Conservation (phyloP, 2,113 vertebrate species). For the Chamaetylas fuelleborni region DNA sequence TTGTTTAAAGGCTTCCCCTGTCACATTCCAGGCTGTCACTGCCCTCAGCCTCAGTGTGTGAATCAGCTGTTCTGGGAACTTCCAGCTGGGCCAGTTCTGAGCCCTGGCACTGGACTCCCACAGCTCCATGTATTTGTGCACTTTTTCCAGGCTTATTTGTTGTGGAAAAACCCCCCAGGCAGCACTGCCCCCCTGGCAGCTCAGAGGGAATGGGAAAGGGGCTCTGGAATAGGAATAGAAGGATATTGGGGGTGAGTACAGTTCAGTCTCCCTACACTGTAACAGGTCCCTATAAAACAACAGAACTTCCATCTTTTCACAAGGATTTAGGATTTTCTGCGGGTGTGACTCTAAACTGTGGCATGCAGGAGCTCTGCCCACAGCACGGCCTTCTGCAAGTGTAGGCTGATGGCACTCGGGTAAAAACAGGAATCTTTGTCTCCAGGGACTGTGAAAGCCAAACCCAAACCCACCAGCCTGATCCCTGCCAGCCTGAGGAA, state of each 20-base stretch:
- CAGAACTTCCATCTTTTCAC: not conserved
- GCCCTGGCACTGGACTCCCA: not conserved
- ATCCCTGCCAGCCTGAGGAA: not conserved
- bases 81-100: not conserved
- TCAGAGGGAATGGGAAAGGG: not conserved
- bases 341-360: not conserved
- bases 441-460: not conserved
- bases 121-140: not conserved
- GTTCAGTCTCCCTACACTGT: not conserved
- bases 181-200: not conserved
- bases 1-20: not conserved
- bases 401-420: not conserved
- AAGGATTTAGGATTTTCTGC: not conserved
- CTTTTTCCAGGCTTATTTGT: slow-evolving; percentile 27
- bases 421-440: not conserved
- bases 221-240: not conserved
- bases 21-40: not conserved
- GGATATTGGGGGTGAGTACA: accelerated
- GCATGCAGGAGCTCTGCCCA: not conserved
- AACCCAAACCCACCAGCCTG: not conserved
- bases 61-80: slow-evolving; percentile 48
- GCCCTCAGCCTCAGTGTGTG: slow-evolving; percentile 1
- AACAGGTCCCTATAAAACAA: not conserved
- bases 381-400: not conserved
- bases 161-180: slow-evolving; percentile 5